phyloP scores from a whole-genome alignment of 2,888 invertebrate genomes.

The Tortrix viridana region DNA sequence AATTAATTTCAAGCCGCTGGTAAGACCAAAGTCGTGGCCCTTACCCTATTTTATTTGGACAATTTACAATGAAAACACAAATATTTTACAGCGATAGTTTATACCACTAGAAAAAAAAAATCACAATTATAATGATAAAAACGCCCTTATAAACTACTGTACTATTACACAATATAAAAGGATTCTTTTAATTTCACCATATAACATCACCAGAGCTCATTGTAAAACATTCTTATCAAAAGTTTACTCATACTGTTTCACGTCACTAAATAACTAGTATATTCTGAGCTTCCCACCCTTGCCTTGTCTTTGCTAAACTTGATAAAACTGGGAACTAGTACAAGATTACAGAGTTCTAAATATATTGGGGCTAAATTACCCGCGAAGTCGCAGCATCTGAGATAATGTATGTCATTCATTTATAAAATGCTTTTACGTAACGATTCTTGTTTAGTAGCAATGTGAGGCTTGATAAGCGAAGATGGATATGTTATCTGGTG shows the following conservation, averaged over 20 bases:
- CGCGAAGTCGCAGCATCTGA: slow-evolving; percentile 14
- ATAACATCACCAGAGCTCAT: slow-evolving; percentile 17
- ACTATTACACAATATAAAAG: slow-evolving; percentile 20
- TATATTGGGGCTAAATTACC: slow-evolving; percentile 21
- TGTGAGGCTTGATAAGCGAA: slow-evolving; percentile 20
- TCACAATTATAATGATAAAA: no score
- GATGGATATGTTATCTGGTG: slow-evolving; percentile 14
- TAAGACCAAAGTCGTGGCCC: no score
- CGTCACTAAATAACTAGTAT: background rate
- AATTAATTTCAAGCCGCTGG: no score
- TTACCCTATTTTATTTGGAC: no score
- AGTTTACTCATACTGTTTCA: slow-evolving; percentile 26
- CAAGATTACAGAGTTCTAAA: background rate
- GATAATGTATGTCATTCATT: slow-evolving; percentile 32
- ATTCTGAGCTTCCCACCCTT: background rate
- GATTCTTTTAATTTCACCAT: slow-evolving; percentile 18
- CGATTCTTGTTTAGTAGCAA: slow-evolving; percentile 26
- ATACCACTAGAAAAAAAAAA: no score
- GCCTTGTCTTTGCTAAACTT: background rate
- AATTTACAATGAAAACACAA: no score
- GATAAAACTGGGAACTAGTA: background rate
- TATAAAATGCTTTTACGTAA: slow-evolving; percentile 28
- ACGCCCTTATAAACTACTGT: no score
- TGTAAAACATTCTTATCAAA: slow-evolving; percentile 33
- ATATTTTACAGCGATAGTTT: no score